phyloP scores from a whole-genome alignment of 2,888 invertebrate genomes.

The Sinotaia quadrata region DNA sequence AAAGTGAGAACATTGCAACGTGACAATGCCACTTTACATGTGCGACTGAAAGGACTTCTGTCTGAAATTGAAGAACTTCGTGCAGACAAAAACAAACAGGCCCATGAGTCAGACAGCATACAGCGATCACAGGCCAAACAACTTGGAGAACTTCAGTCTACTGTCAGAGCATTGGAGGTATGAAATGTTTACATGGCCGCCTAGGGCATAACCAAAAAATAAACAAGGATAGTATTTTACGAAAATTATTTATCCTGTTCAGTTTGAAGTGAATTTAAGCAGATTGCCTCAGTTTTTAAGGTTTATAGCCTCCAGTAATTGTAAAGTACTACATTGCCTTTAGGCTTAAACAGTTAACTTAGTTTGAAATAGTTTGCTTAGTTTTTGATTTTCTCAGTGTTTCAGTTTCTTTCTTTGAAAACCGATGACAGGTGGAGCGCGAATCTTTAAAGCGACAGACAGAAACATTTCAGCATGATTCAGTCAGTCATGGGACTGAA shows the following conservation, averaged over 20 bases:
- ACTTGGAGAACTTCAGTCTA: constrained; percentile 62
- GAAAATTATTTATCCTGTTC: no score
- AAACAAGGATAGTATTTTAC: no score
- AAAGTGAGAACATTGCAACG: constrained; percentile 64
- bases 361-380: no score
- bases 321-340: no score
- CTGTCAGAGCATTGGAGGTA: constrained; percentile 68
- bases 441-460: constrained; percentile 65
- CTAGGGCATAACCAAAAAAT: no score
- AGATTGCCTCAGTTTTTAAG: no score
- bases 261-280: no score
- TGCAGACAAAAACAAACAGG: constrained; percentile 65
- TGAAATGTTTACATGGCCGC: no score
- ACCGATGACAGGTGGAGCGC: constrained; percentile 67
- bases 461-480: constrained; percentile 63
- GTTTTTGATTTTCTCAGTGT: no score
- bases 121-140: constrained; percentile 67
- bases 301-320: no score
- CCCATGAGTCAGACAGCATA: constrained; percentile 64
- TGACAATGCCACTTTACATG: constrained; percentile 68
- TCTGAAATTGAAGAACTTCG: constrained; percentile 70
- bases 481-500: constrained; percentile 52
- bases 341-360: no score
- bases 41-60: constrained; percentile 65
- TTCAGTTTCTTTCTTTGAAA: no score